Evolutionary conservation across 2,797 vertebrate species (phyloP).

Genomic region (Lophotriccus pileatus): DNA sequence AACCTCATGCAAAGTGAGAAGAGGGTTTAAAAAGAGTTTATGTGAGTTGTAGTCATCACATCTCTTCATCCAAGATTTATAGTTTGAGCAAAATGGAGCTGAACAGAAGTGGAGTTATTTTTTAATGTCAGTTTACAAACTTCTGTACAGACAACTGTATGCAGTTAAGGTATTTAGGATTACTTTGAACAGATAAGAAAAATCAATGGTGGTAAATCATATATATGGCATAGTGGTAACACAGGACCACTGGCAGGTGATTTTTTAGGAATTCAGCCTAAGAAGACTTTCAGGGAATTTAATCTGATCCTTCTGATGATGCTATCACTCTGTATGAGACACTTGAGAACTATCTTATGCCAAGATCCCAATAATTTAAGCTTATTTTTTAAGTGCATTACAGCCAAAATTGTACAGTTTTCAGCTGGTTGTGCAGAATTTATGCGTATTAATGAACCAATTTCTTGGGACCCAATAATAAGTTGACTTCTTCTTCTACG

Average conservation of each 20-base stretch:
- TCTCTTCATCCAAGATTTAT: not conserved
- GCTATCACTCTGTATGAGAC: not conserved
- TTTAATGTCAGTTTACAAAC: not conserved
- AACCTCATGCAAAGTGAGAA: not conserved
- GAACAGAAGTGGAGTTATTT: not conserved
- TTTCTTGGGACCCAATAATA: not conserved
- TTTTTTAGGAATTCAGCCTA: not conserved
- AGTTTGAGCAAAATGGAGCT: not conserved
- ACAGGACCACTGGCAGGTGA: not conserved
- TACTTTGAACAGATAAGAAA: not conserved
- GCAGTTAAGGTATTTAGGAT: not conserved
- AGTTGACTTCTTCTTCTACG: not conserved
- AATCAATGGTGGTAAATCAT: not conserved
- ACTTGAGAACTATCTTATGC: not conserved
- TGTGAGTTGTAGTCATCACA: rapidly evolving
- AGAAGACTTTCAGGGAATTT: not conserved
- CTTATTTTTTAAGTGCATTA: not conserved
- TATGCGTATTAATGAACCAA: not conserved
- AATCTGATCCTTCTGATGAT: not conserved
- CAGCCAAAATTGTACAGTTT: not conserved
- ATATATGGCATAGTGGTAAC: rapidly evolving
- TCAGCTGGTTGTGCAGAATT: not conserved
- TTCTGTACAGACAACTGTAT: rapidly evolving
- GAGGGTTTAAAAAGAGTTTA: not conserved
- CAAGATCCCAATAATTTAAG: not conserved